A percentile compares a stretch with the other conserved stretches of the same genome.
Conservation (phyloP, 2,113 vertebrate species). For the Pipa parva region DNA sequence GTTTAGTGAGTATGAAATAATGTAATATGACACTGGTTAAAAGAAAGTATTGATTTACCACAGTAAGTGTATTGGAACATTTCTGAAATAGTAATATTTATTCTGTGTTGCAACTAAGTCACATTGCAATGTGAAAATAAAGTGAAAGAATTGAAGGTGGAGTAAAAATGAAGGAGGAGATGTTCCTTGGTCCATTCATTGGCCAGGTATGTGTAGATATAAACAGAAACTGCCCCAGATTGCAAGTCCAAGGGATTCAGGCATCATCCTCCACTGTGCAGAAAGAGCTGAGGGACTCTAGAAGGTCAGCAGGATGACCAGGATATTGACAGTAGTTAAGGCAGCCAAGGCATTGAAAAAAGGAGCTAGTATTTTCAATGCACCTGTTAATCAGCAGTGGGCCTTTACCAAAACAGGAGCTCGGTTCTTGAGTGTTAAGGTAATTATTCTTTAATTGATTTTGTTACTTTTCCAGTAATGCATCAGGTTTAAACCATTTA, state of each 20-base stretch:
- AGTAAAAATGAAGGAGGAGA: slow-evolving; percentile 55
- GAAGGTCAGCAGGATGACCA: slow-evolving; percentile 67
- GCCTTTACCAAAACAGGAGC: slow-evolving; percentile 58
- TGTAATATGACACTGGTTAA: too few relatives aligned
- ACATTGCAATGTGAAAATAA: slow-evolving; percentile 24
- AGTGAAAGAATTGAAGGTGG: slow-evolving; percentile 44
- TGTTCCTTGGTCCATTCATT: slow-evolving; percentile 46
- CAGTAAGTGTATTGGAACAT: too few relatives aligned
- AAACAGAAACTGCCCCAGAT: slow-evolving; percentile 20
- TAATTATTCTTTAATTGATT: slow-evolving; percentile 54
- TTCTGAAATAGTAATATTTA: too few relatives aligned
- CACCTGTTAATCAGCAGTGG: slow-evolving; percentile 46
- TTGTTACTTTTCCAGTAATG: background rate
- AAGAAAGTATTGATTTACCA: too few relatives aligned
- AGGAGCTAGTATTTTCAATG: slow-evolving; percentile 57
- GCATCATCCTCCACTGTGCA: slow-evolving; percentile 28
- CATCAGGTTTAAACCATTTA: too few relatives aligned
- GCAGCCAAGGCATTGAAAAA: slow-evolving; percentile 66
- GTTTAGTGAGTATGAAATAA: too few relatives aligned
- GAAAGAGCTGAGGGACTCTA: slow-evolving; percentile 33
- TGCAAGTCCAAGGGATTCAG: background rate
- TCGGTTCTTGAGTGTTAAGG: slow-evolving; percentile 73
- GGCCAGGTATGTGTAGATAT: slow-evolving; percentile 53
- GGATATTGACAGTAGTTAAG: slow-evolving; percentile 74
- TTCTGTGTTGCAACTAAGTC: slow-evolving; percentile 46